A percentile compares a stretch with the other conserved stretches of the same genome.
Conservation (phyloP, 2,888 invertebrate species). For the Zaprionus obscuricornis region DNA sequence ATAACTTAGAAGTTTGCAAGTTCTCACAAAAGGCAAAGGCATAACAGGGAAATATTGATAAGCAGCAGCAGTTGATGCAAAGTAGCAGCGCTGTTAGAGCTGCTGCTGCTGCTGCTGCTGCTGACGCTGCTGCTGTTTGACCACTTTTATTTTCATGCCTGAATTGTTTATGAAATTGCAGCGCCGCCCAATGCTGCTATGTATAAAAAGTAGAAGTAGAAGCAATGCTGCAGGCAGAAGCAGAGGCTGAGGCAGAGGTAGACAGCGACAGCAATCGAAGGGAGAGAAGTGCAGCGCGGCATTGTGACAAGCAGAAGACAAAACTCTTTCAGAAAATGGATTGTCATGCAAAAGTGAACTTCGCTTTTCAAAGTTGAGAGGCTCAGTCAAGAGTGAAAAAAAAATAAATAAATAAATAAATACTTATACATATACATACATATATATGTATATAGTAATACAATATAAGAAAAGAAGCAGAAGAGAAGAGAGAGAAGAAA, state of each 20-base stretch:
- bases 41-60: constrained; percentile 15
- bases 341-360: constrained; percentile 76
- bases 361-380: constrained; percentile 54
- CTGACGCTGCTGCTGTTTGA: constrained; percentile 48
- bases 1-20: constrained; percentile 32
- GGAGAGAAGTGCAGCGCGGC: too few relatives aligned
- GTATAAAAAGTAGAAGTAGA: too few relatives aligned
- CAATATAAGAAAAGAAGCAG: too few relatives aligned
- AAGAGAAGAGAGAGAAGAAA: too few relatives aligned
- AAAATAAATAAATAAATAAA: constrained; percentile 39
- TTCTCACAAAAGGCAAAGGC: constrained; percentile 44
- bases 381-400: constrained; percentile 64
- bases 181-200: too few relatives aligned
- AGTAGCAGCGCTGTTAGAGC: constrained; percentile 16
- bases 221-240: too few relatives aligned
- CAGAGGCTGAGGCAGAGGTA: neutral
- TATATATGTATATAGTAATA: neutral
- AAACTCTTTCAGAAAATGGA: constrained; percentile 59
- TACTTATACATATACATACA: constrained; percentile 32
- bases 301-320: neutral
- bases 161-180: constrained; percentile 68
- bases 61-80: constrained; percentile 38
- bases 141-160: constrained; percentile 78
- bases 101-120: constrained; percentile 3
- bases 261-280: neutral